phyloP scores from a whole-genome alignment of 1,140 invertebrate species.

The Scaptomyza hsui region DNA sequence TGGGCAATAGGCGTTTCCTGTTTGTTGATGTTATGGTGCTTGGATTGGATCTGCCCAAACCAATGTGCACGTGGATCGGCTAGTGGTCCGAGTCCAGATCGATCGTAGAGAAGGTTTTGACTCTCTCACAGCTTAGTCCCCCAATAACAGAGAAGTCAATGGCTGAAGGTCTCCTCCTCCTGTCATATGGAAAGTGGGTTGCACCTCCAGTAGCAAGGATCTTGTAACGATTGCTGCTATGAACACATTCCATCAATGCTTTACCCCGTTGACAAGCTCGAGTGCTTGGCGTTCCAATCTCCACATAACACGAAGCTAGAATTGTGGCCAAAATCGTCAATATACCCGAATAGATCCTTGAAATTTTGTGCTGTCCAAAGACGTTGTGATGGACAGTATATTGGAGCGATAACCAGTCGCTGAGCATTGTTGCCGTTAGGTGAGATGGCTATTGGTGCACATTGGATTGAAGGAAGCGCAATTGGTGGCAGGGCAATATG shows the following conservation, averaged over 20 bases:
- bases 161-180: constrained; percentile 9
- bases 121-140: background rate
- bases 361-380: no score
- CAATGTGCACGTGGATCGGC: background rate
- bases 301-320: constrained; percentile 7
- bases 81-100: no score
- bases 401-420: no score
- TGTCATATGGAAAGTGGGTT: constrained; percentile 9
- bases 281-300: constrained; percentile 34
- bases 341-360: no score
- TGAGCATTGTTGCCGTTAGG: no score
- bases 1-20: background rate
- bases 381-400: no score
- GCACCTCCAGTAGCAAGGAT: constrained; percentile 17
- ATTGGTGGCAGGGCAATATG: no score
- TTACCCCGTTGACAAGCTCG: constrained; percentile 6
- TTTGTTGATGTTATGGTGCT: background rate
- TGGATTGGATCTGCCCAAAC: background rate
- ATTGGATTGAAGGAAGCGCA: no score
- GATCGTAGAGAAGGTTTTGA: no score
- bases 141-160: constrained; percentile 23
- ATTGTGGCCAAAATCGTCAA: no score
- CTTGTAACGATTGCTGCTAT: background rate
- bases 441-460: no score
- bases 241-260: background rate